Conservation (phyloP, 2,113 vertebrate genomes). For the Halichoerus grypus region DNA sequence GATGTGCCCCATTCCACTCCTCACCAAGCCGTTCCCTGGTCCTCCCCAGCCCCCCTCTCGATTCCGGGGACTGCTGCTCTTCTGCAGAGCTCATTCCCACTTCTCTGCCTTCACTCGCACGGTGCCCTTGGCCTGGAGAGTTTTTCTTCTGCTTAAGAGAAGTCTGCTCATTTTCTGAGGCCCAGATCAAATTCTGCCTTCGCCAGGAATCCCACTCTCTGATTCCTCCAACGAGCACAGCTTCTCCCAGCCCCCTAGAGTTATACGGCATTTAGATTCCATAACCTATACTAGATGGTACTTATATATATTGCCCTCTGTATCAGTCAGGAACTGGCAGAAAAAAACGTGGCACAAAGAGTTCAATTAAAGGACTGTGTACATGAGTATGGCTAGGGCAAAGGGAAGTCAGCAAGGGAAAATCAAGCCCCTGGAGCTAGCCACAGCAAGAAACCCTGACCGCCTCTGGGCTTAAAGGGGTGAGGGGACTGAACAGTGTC, state of each 20-base stretch:
- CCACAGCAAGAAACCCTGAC: neutral
- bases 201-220: neutral
- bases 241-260: neutral
- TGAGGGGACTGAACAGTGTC: neutral
- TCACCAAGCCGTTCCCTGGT: neutral
- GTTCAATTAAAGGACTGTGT: neutral
- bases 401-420: neutral
- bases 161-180: neutral
- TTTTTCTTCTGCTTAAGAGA: neutral
- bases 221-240: neutral
- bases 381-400: neutral
- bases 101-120: neutral
- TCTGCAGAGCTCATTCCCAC: neutral
- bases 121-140: neutral
- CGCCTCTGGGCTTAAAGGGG: neutral
- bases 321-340: neutral
- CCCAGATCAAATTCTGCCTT: neutral
- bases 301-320: neutral
- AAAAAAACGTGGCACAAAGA: neutral
- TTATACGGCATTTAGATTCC: neutral
- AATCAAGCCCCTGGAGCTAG: neutral
- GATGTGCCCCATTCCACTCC: accelerated
- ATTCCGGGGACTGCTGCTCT: neutral
- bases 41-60: neutral
- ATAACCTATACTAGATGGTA: neutral